Percentiles rank a stretch among this genome's conserved stretches.
These are phyloP conservation scores for Dysmachus trigonus DNA, from an alignment of 2,888 invertebrate species.

Conservation along the genomic window DNA sequence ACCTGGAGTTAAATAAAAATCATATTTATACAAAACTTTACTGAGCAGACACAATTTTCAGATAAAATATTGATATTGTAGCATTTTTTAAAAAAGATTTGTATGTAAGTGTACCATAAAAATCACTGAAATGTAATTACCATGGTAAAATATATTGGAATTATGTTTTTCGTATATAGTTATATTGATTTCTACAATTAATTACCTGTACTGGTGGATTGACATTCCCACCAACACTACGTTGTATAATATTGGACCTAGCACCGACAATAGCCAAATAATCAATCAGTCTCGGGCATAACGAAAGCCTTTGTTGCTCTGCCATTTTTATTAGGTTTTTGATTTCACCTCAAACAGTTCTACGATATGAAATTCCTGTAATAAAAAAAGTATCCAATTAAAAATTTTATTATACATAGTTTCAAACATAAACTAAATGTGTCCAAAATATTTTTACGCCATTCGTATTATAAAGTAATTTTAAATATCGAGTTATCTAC, in stretches of 20 bases:
- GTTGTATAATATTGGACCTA: constrained; percentile 71
- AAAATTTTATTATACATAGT: background rate
- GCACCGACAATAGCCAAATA: constrained; percentile 97
- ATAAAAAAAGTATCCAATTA: background rate
- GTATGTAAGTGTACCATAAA: background rate
- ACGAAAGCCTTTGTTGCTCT: constrained; percentile 79
- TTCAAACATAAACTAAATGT: background rate
- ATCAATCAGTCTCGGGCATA: constrained; percentile 90
- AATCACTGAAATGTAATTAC: background rate
- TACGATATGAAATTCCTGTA: constrained; percentile 7
- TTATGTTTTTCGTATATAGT: background rate
- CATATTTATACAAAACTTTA: no score
- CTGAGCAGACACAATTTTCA: no score
- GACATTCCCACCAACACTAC: constrained; percentile 69
- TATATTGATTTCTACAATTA: background rate
- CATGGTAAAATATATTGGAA: no score
- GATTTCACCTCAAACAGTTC: background rate
- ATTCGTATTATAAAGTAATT: background rate
- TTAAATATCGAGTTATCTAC: background rate
- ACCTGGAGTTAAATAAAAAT: no score
- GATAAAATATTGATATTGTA: no score
- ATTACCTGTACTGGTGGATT: constrained; percentile 81
- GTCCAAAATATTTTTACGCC: background rate
- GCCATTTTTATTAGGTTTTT: constrained; percentile 56
- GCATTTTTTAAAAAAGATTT: no score